These are phyloP conservation scores for Lasioglossum oenotherae DNA, from an alignment of 2,888 invertebrate genomes.

Conservation along the genomic window DNA sequence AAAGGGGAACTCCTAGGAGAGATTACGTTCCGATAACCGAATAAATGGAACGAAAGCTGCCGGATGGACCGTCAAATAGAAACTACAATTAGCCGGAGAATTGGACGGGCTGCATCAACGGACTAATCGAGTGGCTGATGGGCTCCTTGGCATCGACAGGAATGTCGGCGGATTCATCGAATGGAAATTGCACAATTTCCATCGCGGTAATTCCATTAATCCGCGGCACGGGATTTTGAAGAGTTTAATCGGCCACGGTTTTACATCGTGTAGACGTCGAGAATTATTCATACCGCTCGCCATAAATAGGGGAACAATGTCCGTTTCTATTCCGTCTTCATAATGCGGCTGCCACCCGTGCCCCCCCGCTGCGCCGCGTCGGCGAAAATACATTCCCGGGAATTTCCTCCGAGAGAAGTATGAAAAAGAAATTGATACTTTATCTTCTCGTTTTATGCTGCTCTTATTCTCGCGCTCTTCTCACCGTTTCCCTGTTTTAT, in stretches of 20 bases:
- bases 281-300: neutral
- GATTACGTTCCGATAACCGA: slow-evolving; percentile 1
- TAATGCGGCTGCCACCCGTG: neutral
- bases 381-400: neutral
- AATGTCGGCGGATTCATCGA: slow-evolving; percentile 39
- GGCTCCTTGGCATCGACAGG: slow-evolving; percentile 35
- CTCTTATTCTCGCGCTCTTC: neutral
- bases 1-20: neutral
- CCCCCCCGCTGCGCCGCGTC: neutral
- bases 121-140: slow-evolving; percentile 47
- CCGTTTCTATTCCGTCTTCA: neutral
- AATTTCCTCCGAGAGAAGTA: neutral
- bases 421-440: neutral
- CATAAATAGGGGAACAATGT: neutral
- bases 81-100: slow-evolving; percentile 42
- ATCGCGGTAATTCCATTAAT: slow-evolving; percentile 50
- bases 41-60: neutral
- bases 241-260: slow-evolving; percentile 18
- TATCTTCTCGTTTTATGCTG: neutral
- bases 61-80: neutral
- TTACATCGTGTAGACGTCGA: neutral
- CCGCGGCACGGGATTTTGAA: slow-evolving; percentile 26
- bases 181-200: slow-evolving; percentile 65
- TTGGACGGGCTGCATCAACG: slow-evolving; percentile 39
- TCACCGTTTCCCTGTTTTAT: neutral